Base-by-base conservation (phyloP, 2,888 invertebrate species). In the Hypomecis atomaria region DNA sequence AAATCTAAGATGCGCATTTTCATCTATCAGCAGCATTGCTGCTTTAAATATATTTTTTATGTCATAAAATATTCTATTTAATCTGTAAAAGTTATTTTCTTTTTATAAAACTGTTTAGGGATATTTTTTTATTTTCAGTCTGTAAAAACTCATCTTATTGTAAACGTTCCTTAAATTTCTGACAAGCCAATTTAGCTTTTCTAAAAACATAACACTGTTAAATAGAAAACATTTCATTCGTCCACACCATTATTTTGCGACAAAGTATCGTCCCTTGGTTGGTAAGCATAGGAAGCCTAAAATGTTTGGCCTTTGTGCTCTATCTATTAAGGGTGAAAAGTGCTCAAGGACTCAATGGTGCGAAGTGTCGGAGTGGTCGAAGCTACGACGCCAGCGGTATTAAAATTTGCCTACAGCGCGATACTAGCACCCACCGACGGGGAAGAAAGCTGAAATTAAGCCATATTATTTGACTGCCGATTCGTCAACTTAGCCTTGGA, bases 321-420 rank as follows among this genome's bases (percentile, higher is more conserved):
- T 75, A 75, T 77, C 76, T 75, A 75, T 82, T 76, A 76, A 70
- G 79, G 78, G 79, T 79, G 81, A 83, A 85, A 84, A 84, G 80
- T 83, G 78, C 84, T 84, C 81, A 82, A 82, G 82, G 72, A 84
- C 83, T 85, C 86, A 86, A 86, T 86, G 86, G 85, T 74, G 84
- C 83, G 82, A 86, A 86, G 84, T 83, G 81, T 77, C 82, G 70
- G 75, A 74, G 77, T 78, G 78, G 78, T 78, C 78, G 81, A 73
- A 76, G 78, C 79, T 81, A 73, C 83, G 78, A 78, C 79, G 86
- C 86, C 85, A 86, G 87, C 88, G 81, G 87, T 87, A 88, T 88
- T 88, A 88, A 88, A 88, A 87, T 87, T 86, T 87, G 87, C 87
- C 85, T 86, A 86, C 84, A 76, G 77, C 72, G 84, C 85, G 81